Evolutionary conservation across 2,888 invertebrate genomes (phyloP).

Genomic region (Mechanitis messenoides): DNA sequence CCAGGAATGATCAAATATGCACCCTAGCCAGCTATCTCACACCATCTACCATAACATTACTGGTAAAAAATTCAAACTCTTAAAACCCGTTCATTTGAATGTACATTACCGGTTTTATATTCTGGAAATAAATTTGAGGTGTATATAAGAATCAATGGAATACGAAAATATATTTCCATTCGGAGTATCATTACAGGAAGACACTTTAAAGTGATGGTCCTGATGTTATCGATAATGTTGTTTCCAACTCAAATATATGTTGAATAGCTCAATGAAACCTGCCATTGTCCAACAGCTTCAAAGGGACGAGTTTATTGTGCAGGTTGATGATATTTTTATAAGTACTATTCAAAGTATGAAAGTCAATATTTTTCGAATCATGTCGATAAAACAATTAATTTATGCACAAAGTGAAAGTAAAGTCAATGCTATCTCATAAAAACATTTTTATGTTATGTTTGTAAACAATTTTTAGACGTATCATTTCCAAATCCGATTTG

Average conservation of each 20-base stretch:
- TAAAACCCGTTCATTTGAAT: not conserved
- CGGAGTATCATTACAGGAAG: conserved; percentile 14
- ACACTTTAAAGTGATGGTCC: conserved; percentile 41
- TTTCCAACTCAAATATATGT: conserved; percentile 35
- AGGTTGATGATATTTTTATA: too few species aligned
- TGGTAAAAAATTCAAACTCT: conserved; percentile 8
- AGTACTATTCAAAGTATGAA: too few species aligned
- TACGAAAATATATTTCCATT: not conserved
- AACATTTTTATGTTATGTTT: too few species aligned
- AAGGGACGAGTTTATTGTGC: too few species aligned
- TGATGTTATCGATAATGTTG: conserved; percentile 65
- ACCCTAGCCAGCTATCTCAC: conserved; percentile 60
- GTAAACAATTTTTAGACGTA: too few species aligned
- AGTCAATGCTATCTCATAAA: too few species aligned
- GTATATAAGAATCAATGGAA: conserved; percentile 34
- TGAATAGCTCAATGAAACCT: not conserved
- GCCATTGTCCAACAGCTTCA: too few species aligned
- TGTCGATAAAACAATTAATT: too few species aligned
- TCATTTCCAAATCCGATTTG: too few species aligned
- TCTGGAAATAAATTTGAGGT: not conserved
- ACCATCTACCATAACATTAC: conserved; percentile 46
- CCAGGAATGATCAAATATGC: conserved; percentile 67
- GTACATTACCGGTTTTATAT: conserved; percentile 19
- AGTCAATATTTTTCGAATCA: too few species aligned
- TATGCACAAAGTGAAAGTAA: too few species aligned